Conservation (phyloP, 2,797 vertebrate genomes). For the Hozukius guyotensis region DNA sequence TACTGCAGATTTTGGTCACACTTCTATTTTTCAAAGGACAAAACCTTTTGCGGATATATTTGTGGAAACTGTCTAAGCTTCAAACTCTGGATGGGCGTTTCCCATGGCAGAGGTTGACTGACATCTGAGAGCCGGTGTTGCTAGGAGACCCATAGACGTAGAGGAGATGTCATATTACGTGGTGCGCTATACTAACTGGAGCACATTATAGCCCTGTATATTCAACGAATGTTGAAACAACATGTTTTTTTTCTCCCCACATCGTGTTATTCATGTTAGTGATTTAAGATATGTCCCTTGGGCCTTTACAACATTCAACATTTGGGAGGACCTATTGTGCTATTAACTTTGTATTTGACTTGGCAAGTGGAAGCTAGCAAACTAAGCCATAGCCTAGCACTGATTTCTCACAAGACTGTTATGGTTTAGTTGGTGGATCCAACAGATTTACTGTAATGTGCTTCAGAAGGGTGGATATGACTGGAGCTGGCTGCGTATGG, state of each 20-base stretch:
- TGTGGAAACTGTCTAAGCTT: background rate
- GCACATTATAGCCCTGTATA: background rate
- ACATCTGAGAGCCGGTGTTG: background rate
- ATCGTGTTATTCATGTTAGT: background rate
- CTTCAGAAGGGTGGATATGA: no score
- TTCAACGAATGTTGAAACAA: background rate
- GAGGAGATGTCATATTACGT: background rate
- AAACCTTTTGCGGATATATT: background rate
- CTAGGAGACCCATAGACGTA: background rate
- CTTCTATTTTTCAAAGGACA: background rate
- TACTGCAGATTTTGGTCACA: no score
- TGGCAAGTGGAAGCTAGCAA: background rate
- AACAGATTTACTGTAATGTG: no score
- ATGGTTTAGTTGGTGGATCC: no score
- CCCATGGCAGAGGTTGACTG: background rate
- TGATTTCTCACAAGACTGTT: no score
- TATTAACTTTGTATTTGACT: background rate
- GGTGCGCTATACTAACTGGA: background rate
- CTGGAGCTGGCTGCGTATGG: no score
- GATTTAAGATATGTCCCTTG: background rate
- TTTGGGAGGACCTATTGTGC: background rate
- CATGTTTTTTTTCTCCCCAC: background rate
- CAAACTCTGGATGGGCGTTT: background rate
- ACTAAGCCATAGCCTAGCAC: background rate
- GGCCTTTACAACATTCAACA: background rate